A percentile compares a stretch with the other conserved stretches of the same genome.
Conservation (phyloP, 2,888 invertebrate genomes). For the Agonopterix heracliana region DNA sequence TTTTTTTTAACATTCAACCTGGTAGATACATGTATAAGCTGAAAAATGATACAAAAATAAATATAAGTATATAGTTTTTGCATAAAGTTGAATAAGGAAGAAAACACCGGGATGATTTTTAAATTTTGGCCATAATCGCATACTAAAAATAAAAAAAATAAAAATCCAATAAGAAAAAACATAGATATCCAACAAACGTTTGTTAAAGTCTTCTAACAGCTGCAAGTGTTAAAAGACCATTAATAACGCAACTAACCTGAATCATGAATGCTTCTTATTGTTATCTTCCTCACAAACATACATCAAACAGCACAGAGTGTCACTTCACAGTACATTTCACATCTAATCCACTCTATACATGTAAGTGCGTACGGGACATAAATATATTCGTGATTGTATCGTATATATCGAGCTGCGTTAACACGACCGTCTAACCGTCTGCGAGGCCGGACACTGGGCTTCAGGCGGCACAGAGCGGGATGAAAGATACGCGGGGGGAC, state of each 20-base stretch:
- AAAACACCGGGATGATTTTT: too few relatives aligned
- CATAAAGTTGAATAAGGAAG: too few relatives aligned
- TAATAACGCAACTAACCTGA: conserved; percentile 55
- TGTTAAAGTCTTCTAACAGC: background rate
- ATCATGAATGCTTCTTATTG: conserved; percentile 61
- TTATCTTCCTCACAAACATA: conserved; percentile 52
- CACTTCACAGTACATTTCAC: conserved; percentile 73
- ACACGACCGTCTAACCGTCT: conserved; percentile 68
- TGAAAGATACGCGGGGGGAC: conserved; percentile 69
- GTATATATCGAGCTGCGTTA: conserved; percentile 31
- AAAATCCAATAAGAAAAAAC: conserved; percentile 1
- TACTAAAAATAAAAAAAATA: background rate
- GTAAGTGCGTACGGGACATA: conserved; percentile 42
- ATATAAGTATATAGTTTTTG: too few relatives aligned
- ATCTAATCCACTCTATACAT: conserved; percentile 52
- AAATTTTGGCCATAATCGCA: too few relatives aligned
- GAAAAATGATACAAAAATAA: too few relatives aligned
- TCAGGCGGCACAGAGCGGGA: conserved; percentile 63
- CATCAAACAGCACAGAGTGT: conserved; percentile 54
- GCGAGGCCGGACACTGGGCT: conserved; percentile 72
- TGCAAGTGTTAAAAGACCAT: background rate
- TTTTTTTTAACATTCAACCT: too few relatives aligned
- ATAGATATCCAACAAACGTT: background rate
- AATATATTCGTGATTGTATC: conserved; percentile 43
- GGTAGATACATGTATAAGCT: too few relatives aligned